Evolutionary conservation across 2,888 invertebrate species (phyloP).

Genomic region (Amphipyra berbera): DNA sequence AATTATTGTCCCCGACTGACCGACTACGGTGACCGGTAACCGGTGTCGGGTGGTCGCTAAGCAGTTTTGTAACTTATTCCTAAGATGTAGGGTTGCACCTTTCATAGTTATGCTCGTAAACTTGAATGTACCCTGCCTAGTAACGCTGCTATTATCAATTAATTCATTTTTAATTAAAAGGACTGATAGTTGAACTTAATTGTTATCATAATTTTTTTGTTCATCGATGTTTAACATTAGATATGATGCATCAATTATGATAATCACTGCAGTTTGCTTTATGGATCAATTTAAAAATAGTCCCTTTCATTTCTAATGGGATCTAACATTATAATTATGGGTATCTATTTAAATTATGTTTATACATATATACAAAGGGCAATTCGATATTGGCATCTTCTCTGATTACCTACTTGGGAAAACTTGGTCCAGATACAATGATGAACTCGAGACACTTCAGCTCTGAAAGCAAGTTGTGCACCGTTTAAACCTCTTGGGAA

Average conservation of each 20-base stretch:
- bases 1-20: conserved; percentile 81
- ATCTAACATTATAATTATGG: not conserved
- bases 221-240: conserved; percentile 19
- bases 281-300: conserved; percentile 12
- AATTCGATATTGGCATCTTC: conserved; percentile 45
- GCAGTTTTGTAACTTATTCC: conserved; percentile 63
- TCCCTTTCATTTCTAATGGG: conserved; percentile 7
- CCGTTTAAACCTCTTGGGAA: conserved; percentile 61
- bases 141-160: conserved; percentile 25
- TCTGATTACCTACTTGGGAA: conserved; percentile 42
- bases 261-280: conserved; percentile 30
- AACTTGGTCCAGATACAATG: conserved; percentile 68
- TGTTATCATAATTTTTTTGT: conserved; percentile 23
- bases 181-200: conserved; percentile 18
- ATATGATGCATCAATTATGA: conserved; percentile 31
- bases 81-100: conserved; percentile 43
- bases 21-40: conserved; percentile 76
- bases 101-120: conserved; percentile 31
- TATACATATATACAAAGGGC: conserved; percentile 15
- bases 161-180: conserved; percentile 41
- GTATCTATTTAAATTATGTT: conserved; percentile 1
- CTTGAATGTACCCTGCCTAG: conserved; percentile 25
- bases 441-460: conserved; percentile 63
- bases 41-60: conserved; percentile 75
- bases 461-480: conserved; percentile 66